Evolutionary conservation across 2,888 invertebrate species (phyloP).

Genomic region (Drosophila bunnanda): DNA sequence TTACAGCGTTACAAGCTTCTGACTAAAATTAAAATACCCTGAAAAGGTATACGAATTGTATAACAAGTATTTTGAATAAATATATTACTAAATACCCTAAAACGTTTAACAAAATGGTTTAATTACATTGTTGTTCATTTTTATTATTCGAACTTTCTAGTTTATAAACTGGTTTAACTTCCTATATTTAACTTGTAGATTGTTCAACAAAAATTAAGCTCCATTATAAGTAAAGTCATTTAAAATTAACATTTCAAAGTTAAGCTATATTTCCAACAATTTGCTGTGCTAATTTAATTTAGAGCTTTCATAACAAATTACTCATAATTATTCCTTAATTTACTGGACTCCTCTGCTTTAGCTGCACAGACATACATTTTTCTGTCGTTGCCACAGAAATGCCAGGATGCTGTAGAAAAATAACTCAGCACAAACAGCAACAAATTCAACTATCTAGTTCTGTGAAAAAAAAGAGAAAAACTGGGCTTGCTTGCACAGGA

Average conservation of each 20-base stretch:
- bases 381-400: constrained; percentile 35
- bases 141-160: background rate
- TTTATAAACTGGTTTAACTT: background rate
- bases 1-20: too few relatives aligned
- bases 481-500: background rate
- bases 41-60: too few relatives aligned
- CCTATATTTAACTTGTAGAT: background rate
- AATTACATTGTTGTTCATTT: too few relatives aligned
- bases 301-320: constrained; percentile 11
- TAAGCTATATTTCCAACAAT: background rate
- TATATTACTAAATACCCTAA: background rate
- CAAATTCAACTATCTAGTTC: constrained; percentile 21
- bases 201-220: background rate
- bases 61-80: background rate
- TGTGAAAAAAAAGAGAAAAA: constrained; percentile 7
- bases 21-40: too few relatives aligned
- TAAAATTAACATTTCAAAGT: too few relatives aligned
- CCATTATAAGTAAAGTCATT: background rate
- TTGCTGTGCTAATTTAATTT: constrained; percentile 4
- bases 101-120: background rate
- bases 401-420: constrained; percentile 57
- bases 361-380: constrained; percentile 20
- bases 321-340: constrained; percentile 2
- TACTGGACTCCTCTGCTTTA: background rate
- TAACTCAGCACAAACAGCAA: constrained; percentile 50